Evolutionary conservation across 2,797 vertebrate genomes (phyloP), one percentile per base, ranked within the genome.

Genomic region (Odontamblyopus rebecca): DNA sequence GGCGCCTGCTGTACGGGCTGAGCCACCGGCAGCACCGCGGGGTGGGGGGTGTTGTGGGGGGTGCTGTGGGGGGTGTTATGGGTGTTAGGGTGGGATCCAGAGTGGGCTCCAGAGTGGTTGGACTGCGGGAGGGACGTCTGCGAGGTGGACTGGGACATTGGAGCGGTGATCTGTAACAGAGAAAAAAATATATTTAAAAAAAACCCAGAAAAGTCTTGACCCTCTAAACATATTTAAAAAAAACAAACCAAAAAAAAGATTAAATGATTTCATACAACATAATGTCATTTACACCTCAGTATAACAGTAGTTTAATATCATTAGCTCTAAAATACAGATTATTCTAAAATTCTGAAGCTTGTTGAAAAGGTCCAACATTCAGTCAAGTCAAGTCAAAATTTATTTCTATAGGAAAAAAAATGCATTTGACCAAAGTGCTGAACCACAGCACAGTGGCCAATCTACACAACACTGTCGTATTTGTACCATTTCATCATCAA

Each of bases 151-250:
- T 90, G 86, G 41, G 87, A 79, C 72, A 85, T 67, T 19, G 87
- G 78, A 57, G 83, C 82, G 2, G 87, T 87, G 80, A 85, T 87
- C 91, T 91, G 85, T 19, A 78, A 82, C 48, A 3, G 56, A 69
- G 26, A 44, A 44, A 44, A 2, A 18, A 19, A 18, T n/a, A 13
- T 48, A 15, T 1, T 9, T 38, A 44, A 63, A 63, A 63, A 63
- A 63, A 5, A 18, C n/a, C 3, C n/a, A 13, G 13, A 12, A 44
- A 11, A 48, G 44, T 12, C 2, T 44, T 6, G 51, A 18, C 19
- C 19, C 19, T 53, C 6, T 23, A 23, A 23, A 23, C 23, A 23
- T 23, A 23, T 23, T 23, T 23, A 0, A 23, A 23, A 23, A 18
- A 7, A 54, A 19, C 19, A 54, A 19, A 16, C 44, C 75, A 59